Base-by-base conservation (phyloP, 2,888 invertebrate genomes). In the Melanostoma mellinum region DNA sequence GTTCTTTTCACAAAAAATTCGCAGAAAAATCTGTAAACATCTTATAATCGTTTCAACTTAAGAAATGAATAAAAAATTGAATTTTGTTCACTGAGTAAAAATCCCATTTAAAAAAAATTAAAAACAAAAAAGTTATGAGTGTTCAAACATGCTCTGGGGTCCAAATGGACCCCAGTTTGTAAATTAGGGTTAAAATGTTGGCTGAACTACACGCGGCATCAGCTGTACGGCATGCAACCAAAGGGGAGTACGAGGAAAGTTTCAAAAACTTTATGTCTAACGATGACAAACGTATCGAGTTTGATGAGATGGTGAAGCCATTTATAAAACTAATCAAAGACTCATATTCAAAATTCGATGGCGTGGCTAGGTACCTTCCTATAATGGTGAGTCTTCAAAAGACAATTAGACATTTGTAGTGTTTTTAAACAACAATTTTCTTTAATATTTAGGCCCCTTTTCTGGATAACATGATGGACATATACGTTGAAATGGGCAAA, bases 181-280 rank as follows among this genome's bases (percentile, higher is more conserved):
- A n/a, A n/a, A n/a, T n/a, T n/a, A n/a, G n/a, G n/a, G n/a, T n/a
- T n/a, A 79, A 80, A 60, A 88, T 89, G 40, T 65, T 90, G 32
- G 89, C 90, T 3, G 86, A 90, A 40, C 84, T 89, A 44, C 90
- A 90, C 87, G 91, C 90, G 1, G 89, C 88, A 0, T 90, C 91
- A 0, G 90, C 88, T 0, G 87, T 87, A 10, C 85, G 79, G 6
- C 87, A 86, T 0, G 87, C 85, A 38, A 50, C 78, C 0, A 65
- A 86, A 50, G 90, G 89, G 6, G 42, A 72, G 4, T 88, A 86
- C 63, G 86, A 86, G 6, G 63, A 71, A 2, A 2, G 36, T 3
- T 32, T 20, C 61, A 9, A 74, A 30, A 74, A 78, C 2, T 84
- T 86, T 20, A 84, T 86, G 40, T 86, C 88, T 6, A 72, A 73